phyloP scores from a whole-genome alignment of 1,140 invertebrate genomes.

The Zaprionus inermis region DNA sequence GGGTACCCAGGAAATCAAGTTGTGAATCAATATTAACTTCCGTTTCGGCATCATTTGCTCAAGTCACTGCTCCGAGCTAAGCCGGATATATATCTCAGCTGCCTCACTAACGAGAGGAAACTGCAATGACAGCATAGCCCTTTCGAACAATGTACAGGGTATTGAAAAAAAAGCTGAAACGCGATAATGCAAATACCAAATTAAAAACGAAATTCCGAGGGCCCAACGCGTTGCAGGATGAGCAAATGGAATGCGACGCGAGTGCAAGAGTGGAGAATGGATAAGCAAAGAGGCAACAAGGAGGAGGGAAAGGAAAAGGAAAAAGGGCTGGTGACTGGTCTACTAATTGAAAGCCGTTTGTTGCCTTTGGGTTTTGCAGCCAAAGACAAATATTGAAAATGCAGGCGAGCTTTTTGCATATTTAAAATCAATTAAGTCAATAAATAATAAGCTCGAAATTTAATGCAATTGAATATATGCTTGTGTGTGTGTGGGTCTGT shows the following conservation, averaged over 20 bases:
- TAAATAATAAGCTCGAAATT: conserved; percentile 76
- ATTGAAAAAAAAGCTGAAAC: conserved; percentile 48
- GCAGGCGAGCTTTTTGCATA: conserved; percentile 81
- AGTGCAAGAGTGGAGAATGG: not conserved
- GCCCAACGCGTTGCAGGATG: not conserved
- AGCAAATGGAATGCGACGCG: not conserved
- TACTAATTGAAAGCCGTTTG: conserved; percentile 73
- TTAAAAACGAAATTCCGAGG: conserved; percentile 62
- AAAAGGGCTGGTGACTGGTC: conserved; percentile 10
- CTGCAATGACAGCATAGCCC: not conserved
- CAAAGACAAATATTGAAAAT: conserved; percentile 83
- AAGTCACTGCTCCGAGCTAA: not conserved
- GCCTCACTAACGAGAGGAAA: too few species aligned
- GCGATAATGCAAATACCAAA: conserved; percentile 76
- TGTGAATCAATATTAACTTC: not conserved
- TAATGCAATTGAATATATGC: conserved; percentile 74
- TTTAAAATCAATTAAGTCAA: conserved; percentile 84
- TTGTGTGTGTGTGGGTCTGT: conserved; percentile 22
- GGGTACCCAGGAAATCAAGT: not conserved
- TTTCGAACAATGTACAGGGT: not conserved
- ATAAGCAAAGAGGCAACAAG: not conserved
- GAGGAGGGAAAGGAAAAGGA: not conserved
- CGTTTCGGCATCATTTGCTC: not conserved
- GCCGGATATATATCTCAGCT: not conserved
- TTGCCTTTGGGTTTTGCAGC: conserved; percentile 69